These are phyloP conservation scores for Hippocampus zosterae DNA, from an alignment of 2,113 vertebrate species.

Conservation along the genomic window DNA sequence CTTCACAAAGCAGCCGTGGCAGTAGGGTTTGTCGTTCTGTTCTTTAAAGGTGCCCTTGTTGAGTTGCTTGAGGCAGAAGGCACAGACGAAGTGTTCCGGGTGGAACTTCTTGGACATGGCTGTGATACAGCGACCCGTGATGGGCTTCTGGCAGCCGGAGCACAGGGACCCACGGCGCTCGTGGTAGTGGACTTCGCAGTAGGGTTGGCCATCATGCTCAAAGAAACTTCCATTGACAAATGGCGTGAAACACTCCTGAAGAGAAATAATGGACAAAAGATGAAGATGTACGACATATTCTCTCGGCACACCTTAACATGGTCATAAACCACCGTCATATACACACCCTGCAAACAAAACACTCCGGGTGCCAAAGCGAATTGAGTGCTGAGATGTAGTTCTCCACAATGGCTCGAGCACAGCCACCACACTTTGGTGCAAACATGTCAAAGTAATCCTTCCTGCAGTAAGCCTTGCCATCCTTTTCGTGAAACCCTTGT, in stretches of 20 bases:
- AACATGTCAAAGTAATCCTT: constrained; percentile 99
- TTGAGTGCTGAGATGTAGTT: constrained; percentile 98
- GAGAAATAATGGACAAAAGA: not conserved
- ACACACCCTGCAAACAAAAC: constrained; percentile 97
- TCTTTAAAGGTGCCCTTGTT: constrained; percentile 99
- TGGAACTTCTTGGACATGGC: constrained; percentile 99
- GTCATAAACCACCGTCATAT: not conserved
- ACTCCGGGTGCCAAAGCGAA: constrained; percentile 95
- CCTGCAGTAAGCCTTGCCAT: constrained; percentile 95
- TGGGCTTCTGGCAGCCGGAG: constrained; percentile 98
- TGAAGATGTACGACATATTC: not conserved
- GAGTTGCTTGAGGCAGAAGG: constrained; percentile 98
- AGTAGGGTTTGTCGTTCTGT: constrained; percentile 98
- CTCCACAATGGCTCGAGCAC: constrained; percentile 92
- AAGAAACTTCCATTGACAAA: constrained; percentile 97
- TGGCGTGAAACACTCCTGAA: constrained; percentile 94
- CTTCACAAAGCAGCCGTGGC: constrained; percentile 96
- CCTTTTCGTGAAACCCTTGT: constrained; percentile 95
- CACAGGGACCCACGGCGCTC: constrained; percentile 92
- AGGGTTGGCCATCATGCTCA: constrained; percentile 95
- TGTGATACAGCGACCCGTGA: constrained; percentile 97
- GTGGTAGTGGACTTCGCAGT: constrained; percentile 98
- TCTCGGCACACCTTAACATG: not conserved
- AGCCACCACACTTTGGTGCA: constrained; percentile 95
- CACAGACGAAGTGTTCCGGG: constrained; percentile 97